Percentiles rank a stretch among this genome's conserved stretches.
These are phyloP conservation scores for Megaceryle torquata DNA, from an alignment of 2,113 vertebrate species.

Conservation along the genomic window DNA sequence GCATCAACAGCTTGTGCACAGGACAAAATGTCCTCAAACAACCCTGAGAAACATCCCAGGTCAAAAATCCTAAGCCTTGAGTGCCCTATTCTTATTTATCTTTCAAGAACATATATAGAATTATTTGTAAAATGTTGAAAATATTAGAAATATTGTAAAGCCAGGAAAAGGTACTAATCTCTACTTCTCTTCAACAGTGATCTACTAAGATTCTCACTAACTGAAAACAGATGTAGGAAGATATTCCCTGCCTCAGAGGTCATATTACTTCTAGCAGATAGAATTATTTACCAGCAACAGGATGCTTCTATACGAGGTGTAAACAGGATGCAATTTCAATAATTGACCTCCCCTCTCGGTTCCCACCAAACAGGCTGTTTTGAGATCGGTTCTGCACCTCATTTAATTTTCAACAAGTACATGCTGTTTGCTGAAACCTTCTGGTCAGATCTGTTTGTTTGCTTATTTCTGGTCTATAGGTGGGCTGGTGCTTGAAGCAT, in stretches of 20 bases:
- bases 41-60: neutral
- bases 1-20: neutral
- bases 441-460: conserved; percentile 35
- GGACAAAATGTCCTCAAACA: neutral
- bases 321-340: neutral
- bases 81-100: neutral
- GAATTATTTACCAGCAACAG: neutral
- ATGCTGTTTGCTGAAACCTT: neutral
- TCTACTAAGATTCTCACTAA: neutral
- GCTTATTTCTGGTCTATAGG: conserved; percentile 29
- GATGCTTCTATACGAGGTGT: neutral
- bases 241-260: conserved; percentile 8
- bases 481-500: neutral
- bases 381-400: neutral
- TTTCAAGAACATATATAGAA: neutral
- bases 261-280: neutral
- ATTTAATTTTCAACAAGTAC: conserved; percentile 21
- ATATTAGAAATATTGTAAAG: neutral
- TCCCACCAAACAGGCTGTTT: neutral
- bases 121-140: neutral
- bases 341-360: neutral
- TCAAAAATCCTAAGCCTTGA: neutral
- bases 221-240: neutral
- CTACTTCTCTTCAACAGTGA: neutral
- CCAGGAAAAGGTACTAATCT: neutral